These are phyloP conservation scores for Noctua fimbriata DNA, from an alignment of 2,888 invertebrate species.

Conservation along the genomic window DNA sequence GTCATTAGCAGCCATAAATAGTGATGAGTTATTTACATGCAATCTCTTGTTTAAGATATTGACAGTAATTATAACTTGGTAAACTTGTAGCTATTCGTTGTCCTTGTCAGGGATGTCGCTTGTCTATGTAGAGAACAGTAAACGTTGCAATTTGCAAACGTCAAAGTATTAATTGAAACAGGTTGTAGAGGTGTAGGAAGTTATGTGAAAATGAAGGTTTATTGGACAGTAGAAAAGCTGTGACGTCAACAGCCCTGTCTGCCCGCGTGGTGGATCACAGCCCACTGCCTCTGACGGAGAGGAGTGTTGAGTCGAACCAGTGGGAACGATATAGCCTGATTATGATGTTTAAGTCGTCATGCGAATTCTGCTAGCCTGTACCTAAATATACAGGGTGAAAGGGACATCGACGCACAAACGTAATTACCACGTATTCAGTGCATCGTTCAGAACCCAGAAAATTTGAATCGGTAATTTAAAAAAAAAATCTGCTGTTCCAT, in stretches of 20 bases:
- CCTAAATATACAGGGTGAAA: too few species aligned
- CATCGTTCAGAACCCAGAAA: too few species aligned
- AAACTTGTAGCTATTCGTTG: neutral
- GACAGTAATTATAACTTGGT: slow-evolving; percentile 13
- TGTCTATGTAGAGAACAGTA: neutral
- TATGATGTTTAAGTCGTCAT: neutral
- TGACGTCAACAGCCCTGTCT: neutral
- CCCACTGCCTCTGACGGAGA: neutral
- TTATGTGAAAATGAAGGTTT: neutral
- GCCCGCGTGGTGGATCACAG: neutral
- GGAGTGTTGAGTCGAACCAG: neutral
- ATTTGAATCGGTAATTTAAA: too few species aligned
- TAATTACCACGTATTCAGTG: too few species aligned
- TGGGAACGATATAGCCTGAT: neutral
- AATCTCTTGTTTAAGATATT: slow-evolving; percentile 2
- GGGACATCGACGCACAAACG: too few species aligned
- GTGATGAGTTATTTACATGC: slow-evolving; percentile 31
- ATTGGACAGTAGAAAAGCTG: neutral
- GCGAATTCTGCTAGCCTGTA: neutral
- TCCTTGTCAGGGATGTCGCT: slow-evolving; percentile 28
- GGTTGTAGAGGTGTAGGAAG: neutral
- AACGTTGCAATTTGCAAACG: neutral
- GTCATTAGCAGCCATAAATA: slow-evolving; percentile 22
- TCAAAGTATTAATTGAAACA: neutral
- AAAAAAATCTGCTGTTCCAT: too few species aligned